These are phyloP conservation scores for Chionomys nivalis DNA, from an alignment of 2,113 vertebrate genomes.

Conservation along the genomic window DNA sequence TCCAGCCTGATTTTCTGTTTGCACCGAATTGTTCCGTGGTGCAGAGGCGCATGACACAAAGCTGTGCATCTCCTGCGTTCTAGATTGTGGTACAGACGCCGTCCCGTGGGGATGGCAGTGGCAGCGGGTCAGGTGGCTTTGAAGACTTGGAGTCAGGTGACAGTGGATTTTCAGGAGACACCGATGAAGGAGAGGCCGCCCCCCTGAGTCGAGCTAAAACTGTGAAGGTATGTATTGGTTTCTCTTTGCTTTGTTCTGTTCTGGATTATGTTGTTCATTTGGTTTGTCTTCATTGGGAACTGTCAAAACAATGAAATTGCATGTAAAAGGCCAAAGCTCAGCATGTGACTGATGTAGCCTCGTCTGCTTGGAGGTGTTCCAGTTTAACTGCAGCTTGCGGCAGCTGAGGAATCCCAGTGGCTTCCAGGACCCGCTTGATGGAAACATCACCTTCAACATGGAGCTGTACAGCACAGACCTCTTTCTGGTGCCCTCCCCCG, in stretches of 20 bases:
- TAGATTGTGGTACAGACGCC: conserved; percentile 92
- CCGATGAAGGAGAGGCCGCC: conserved; percentile 83
- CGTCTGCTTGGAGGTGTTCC: conserved; percentile 7
- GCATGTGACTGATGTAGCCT: background rate
- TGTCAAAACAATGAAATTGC: background rate
- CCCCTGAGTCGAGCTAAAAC: conserved; percentile 84
- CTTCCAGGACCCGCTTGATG: conserved; percentile 72
- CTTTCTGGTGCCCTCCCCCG: conserved; percentile 85
- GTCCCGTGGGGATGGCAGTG: conserved; percentile 89
- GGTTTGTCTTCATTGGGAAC: background rate
- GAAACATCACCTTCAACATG: conserved; percentile 92
- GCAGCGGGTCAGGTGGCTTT: conserved; percentile 88
- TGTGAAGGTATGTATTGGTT: conserved; percentile 82
- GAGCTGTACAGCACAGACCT: conserved; percentile 90
- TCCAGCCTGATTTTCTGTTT: background rate
- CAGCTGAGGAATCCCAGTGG: conserved; percentile 75
- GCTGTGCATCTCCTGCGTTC: conserved; percentile 57
- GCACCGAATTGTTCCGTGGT: background rate
- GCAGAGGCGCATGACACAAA: background rate
- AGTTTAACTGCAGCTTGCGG: conserved; percentile 95
- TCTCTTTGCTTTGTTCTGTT: background rate
- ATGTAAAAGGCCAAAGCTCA: background rate
- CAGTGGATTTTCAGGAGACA: conserved; percentile 87
- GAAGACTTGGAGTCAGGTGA: conserved; percentile 92
- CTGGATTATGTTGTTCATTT: background rate